Conservation (phyloP, 1,140 invertebrate genomes). For the Trichomalopsis sarcophagae region DNA sequence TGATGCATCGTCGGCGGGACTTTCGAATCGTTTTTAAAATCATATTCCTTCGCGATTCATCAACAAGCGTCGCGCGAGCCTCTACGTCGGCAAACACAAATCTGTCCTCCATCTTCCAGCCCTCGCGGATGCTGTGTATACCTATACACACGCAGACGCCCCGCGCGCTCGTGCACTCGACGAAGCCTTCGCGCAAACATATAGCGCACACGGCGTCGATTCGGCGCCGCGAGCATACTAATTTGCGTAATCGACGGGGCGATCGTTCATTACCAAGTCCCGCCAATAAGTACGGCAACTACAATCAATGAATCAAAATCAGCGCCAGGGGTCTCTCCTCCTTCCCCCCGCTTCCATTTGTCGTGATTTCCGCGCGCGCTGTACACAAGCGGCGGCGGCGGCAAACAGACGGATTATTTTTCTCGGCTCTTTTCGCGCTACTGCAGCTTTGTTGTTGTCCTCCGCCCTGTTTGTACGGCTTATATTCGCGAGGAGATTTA, state of each 20-base stretch:
- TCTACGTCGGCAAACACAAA: slow-evolving; percentile 44
- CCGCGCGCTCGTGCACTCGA: neutral
- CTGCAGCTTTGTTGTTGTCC: neutral
- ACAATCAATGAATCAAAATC: slow-evolving; percentile 47
- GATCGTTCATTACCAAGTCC: slow-evolving; percentile 46
- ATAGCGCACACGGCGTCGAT: neutral
- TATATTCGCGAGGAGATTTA: neutral
- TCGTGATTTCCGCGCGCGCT: neutral
- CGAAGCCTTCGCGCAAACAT: slow-evolving; percentile 9
- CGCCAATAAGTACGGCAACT: slow-evolving; percentile 46
- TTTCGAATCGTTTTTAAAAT: no score
- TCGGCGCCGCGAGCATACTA: slow-evolving; percentile 33
- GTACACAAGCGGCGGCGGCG: neutral
- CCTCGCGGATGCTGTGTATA: neutral
- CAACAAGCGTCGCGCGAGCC: neutral
- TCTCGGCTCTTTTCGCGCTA: neutral
- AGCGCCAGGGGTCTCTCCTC: neutral
- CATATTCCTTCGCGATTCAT: neutral
- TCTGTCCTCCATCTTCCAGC: neutral
- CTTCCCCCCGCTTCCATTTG: neutral
- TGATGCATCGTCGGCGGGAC: no score
- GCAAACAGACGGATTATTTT: neutral
- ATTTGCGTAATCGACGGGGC: slow-evolving; percentile 52
- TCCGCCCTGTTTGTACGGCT: no score
- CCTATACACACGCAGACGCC: neutral